These are phyloP conservation scores for Azorinus chamasolen DNA, from an alignment of 2,888 invertebrate genomes.

Conservation along the genomic window DNA sequence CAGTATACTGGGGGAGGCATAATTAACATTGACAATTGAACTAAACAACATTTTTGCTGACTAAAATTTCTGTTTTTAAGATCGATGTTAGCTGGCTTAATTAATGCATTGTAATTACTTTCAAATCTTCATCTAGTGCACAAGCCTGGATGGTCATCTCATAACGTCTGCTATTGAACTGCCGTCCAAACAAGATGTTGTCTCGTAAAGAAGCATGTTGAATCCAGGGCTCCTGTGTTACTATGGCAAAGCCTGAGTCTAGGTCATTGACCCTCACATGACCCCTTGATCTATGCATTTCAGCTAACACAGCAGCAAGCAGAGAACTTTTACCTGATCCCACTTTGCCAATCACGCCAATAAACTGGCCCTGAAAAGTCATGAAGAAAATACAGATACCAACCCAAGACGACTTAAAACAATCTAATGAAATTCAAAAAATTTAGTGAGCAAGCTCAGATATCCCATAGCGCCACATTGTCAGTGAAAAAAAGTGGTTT, in stretches of 20 bases:
- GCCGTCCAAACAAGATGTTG: constrained; percentile 96
- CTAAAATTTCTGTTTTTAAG: too few species aligned
- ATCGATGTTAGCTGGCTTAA: too few species aligned
- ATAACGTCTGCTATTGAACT: constrained; percentile 93
- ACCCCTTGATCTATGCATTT: constrained; percentile 91
- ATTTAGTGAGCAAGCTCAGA: too few species aligned
- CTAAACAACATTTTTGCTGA: too few species aligned
- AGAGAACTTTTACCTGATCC: constrained; percentile 97
- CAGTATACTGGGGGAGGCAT: too few species aligned
- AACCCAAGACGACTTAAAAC: too few species aligned
- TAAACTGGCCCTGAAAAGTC: constrained; percentile 83
- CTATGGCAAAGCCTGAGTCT: constrained; percentile 88
- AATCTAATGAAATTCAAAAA: not conserved
- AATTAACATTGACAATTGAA: too few species aligned
- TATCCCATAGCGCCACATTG: too few species aligned
- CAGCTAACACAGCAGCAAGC: constrained; percentile 94
- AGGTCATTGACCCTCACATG: constrained; percentile 89
- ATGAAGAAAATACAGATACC: too few species aligned
- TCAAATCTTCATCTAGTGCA: constrained; percentile 91
- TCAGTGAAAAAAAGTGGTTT: too few species aligned
- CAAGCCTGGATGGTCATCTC: constrained; percentile 93
- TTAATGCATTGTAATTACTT: constrained; percentile 84
- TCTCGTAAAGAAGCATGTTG: constrained; percentile 96
- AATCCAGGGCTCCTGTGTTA: constrained; percentile 95
- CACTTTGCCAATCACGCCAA: constrained; percentile 95